These are phyloP conservation scores for Calameuta pallipes DNA, from an alignment of 2,888 invertebrate genomes.

Conservation along the genomic window DNA sequence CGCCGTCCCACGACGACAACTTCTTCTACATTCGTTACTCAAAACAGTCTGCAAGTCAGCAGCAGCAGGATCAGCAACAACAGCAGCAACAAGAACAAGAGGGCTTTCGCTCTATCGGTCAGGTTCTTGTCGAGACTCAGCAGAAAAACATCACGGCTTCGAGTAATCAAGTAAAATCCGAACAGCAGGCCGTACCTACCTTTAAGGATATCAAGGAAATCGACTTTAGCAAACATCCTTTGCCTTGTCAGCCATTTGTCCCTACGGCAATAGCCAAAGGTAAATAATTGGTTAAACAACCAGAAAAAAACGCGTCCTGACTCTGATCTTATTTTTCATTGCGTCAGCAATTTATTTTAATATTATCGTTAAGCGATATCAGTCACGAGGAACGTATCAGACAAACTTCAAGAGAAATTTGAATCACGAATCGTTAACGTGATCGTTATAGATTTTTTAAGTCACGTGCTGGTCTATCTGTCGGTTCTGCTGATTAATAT, in stretches of 20 bases:
- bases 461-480: no score
- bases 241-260: conserved; percentile 71
- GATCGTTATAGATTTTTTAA: no score
- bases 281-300: conserved; percentile 19
- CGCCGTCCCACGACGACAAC: conserved; percentile 80
- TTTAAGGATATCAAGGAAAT: conserved; percentile 27
- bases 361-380: no score
- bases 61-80: conserved; percentile 31
- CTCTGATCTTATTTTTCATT: not conserved
- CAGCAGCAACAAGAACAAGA: conserved; percentile 28
- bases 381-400: no score
- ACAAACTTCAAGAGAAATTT: no score
- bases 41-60: conserved; percentile 33
- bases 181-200: conserved; percentile 8
- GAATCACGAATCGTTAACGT: no score
- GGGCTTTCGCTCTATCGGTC: conserved; percentile 49
- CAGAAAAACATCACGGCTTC: conserved; percentile 18
- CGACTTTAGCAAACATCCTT: conserved; percentile 75
- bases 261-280: conserved; percentile 45
- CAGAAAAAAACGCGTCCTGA: not conserved
- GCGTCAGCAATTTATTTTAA: no score
- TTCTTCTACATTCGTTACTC: conserved; percentile 77
- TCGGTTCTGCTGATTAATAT: no score
- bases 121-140: conserved; percentile 45
- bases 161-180: conserved; percentile 27